Evolutionary conservation across 2,888 invertebrate species (phyloP), one percentile per base, ranked within the genome.

Genomic region (Harpalus rufipes): DNA sequence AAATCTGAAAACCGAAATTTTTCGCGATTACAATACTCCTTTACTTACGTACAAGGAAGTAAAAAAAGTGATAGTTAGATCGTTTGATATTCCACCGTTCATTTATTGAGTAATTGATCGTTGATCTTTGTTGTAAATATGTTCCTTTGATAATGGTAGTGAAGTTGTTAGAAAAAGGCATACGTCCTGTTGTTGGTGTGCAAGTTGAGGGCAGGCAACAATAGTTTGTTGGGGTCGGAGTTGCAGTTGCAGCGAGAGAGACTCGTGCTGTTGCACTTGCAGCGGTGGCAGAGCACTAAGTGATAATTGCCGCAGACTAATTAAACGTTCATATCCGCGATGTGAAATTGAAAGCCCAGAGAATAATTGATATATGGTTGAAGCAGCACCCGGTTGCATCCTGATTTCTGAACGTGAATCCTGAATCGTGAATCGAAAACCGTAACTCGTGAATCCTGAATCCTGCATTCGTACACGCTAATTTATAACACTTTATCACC

Each of bases 221-320:
- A 12, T 51, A 8, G 44, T 51, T 51, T 12, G 10, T 51, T 12
- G 44, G 44, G 44, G 12, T 51, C 10, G 12, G 44, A 51, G 44
- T 51, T 51, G 44, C 44, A 51, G 44, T 8, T 32, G 32, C 32
- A 32, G 21, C 25, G 25, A 18, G 63, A 7, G 21, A 25, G 21
- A 61, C 63, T 25, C 25, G 12, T 25, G 25, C 25, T 14, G 59
- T 8, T 14, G 63, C 63, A 21, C 25, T 18, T 21, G 25, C 63
- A 58, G 58, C 25, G 78, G 78, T 78, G 25, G 78, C 78, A 58
- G 25, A 56, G 68, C 82, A 74, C 82, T 82, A 82, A 82, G 82
- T 82, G 82, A 82, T 82, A 82, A 82, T 82, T 82, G 74, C 82
- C 82, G 41, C 82, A 82, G 72, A 51, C 72, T 82, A 82, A 82